Evolutionary conservation across 2,113 vertebrate species (phyloP), one percentile per base, ranked within the genome.

Genomic region (Mola mola): DNA sequence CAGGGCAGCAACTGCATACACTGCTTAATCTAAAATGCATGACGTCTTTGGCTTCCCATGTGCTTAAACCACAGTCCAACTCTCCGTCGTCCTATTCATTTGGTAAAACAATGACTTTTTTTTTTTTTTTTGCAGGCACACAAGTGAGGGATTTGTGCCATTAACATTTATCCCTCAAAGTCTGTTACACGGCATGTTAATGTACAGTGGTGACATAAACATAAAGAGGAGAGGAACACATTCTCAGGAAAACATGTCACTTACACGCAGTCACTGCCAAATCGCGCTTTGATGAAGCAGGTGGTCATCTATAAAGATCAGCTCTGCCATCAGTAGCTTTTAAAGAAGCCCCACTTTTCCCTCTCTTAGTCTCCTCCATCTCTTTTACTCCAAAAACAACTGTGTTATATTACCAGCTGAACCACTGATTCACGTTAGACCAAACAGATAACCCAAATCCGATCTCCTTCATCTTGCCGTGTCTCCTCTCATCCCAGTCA

Each of bases 381-480:
- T 43, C 36, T 72, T 34, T 26, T 31, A 7, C 52, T 72, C 50
- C 17, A 33, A 60, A 72, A 67, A 67, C 69, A 75, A 43, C 66
- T 36, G 42, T 37, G 46, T 57, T 21, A 49, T 58, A 57, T 79
- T 38, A 9, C 61, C 61, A 46, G 22, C 60, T 69, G 36, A 75
- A 70, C 40, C 47, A 0, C 66, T 57, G 72, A 66, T 44, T 33
- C 38, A 24, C 9, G 20, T 58, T 20, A 67, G 82, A 44, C 73
- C 66, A 69, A 46, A 47, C 60, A 75, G 83, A 86, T 80, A 80
- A 87, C 72, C 55, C 62, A 65, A 46, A 83, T 82, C 81, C 72
- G 67, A 84, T 81, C 75, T 58, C 33, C 25, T 40, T 75, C 73
- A 67, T 78, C 65, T 67, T 28, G 41, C 51, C 66, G 79, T 20